Conservation (phyloP, 2,888 invertebrate genomes). For the Chalcosyrphus nemorum region DNA sequence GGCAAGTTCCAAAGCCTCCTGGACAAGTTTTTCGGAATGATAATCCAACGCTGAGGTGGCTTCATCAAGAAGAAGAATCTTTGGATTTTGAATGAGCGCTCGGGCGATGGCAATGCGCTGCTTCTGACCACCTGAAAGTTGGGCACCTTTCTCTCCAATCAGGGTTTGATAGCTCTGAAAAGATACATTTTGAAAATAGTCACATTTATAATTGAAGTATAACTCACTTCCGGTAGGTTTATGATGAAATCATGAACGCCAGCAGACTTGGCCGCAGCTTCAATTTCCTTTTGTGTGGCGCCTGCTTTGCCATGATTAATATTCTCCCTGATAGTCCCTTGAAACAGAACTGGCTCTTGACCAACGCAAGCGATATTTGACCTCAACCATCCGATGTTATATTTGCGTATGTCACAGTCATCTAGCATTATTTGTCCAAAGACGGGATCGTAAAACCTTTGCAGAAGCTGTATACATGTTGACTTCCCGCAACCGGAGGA, state of each 20-base stretch:
- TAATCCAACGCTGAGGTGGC: slow-evolving; percentile 93
- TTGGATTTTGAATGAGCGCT: slow-evolving; percentile 90
- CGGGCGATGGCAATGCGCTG: slow-evolving; percentile 93
- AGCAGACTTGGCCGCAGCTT: slow-evolving; percentile 88
- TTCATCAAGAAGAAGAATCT: slow-evolving; percentile 90
- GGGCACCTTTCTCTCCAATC: slow-evolving; percentile 91
- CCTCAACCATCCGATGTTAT: slow-evolving; percentile 89
- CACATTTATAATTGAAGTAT: no score
- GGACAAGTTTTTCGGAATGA: slow-evolving; percentile 90
- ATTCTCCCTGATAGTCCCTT: slow-evolving; percentile 87
- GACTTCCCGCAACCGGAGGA: slow-evolving; percentile 92
- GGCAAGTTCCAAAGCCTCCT: slow-evolving; percentile 90
- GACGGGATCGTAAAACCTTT: slow-evolving; percentile 88
- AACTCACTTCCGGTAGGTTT: slow-evolving; percentile 87
- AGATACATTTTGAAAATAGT: no score
- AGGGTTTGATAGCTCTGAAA: slow-evolving; percentile 88
- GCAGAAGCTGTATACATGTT: slow-evolving; percentile 89
- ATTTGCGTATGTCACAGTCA: slow-evolving; percentile 85
- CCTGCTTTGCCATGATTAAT: slow-evolving; percentile 88
- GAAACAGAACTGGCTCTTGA: slow-evolving; percentile 94
- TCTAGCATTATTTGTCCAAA: slow-evolving; percentile 84
- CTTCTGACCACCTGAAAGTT: slow-evolving; percentile 92
- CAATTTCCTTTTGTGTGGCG: slow-evolving; percentile 87
- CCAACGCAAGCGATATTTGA: slow-evolving; percentile 92
- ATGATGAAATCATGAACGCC: slow-evolving; percentile 90